Evolutionary conservation across 2,888 invertebrate genomes (phyloP).

Genomic region (Eristalis tenax): DNA sequence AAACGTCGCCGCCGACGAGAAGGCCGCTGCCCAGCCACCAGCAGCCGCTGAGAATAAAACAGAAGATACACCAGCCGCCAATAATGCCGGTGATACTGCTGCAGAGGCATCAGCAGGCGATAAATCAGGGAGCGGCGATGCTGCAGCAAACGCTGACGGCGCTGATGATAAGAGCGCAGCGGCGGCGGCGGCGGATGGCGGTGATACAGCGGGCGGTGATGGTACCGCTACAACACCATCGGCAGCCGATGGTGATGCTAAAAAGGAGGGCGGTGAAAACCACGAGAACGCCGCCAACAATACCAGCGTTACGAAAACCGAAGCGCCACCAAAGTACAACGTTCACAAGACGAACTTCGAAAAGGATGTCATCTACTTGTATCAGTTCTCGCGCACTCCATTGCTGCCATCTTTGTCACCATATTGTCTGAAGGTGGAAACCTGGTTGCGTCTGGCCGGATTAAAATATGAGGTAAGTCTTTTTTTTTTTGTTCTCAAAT

Average conservation of each 20-base stretch:
- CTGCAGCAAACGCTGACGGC: constrained; percentile 71
- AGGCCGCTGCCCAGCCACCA: constrained; percentile 76
- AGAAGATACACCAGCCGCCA: constrained; percentile 82
- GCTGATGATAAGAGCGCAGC: constrained; percentile 73
- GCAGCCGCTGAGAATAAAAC: constrained; percentile 79
- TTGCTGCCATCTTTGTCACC: constrained; percentile 94
- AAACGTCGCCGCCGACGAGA: constrained; percentile 81
- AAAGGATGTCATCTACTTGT: constrained; percentile 95
- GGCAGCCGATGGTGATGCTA: constrained; percentile 79
- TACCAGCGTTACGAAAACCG: constrained; percentile 82
- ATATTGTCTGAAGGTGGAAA: constrained; percentile 97
- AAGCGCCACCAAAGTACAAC: constrained; percentile 88
- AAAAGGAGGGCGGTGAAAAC: constrained; percentile 81
- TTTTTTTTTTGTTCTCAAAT: not conserved
- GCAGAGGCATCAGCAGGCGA: constrained; percentile 75
- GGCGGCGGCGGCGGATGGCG: constrained; percentile 74
- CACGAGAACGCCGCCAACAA: constrained; percentile 81
- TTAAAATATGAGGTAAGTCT: constrained; percentile 94
- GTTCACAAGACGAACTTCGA: constrained; percentile 94
- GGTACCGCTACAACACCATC: constrained; percentile 76
- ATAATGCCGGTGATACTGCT: constrained; percentile 78
- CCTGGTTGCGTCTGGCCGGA: constrained; percentile 95
- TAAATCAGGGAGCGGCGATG: constrained; percentile 32
- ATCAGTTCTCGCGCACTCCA: constrained; percentile 95
- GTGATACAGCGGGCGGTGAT: constrained; percentile 81